Percentiles rank a stretch among this genome's conserved stretches.
Evolutionary conservation across 2,113 vertebrate genomes (phyloP).

Genomic region (Stigmatopora nigra): DNA sequence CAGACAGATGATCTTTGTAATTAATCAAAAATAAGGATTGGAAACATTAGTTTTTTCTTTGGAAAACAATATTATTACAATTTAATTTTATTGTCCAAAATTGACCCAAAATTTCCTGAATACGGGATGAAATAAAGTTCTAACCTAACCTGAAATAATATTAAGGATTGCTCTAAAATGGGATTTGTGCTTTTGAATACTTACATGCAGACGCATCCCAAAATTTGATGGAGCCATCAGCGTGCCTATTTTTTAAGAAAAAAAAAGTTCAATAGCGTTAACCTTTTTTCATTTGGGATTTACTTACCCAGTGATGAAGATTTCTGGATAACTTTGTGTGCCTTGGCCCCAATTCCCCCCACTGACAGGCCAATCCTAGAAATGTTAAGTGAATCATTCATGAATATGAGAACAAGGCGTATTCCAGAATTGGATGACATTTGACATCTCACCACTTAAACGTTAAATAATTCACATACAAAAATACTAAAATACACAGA

Average conservation of each 20-base stretch:
- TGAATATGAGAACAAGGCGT: too few relatives aligned
- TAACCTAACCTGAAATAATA: too few relatives aligned
- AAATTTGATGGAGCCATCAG: conserved; percentile 94
- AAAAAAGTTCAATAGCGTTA: background rate
- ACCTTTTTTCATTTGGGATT: background rate
- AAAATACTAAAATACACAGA: too few relatives aligned
- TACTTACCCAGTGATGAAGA: conserved; percentile 96
- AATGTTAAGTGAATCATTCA: background rate
- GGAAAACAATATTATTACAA: too few relatives aligned
- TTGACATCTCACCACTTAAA: too few relatives aligned
- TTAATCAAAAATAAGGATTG: too few relatives aligned
- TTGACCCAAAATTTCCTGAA: too few relatives aligned
- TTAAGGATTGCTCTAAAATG: background rate
- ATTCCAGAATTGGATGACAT: too few relatives aligned
- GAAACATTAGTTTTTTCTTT: too few relatives aligned
- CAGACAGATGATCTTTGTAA: too few relatives aligned
- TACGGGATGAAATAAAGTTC: too few relatives aligned
- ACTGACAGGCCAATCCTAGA: conserved; percentile 92
- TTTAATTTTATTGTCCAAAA: background rate
- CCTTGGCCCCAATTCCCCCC: conserved; percentile 96
- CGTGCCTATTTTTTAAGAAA: conserved; percentile 75
- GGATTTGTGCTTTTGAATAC: conserved; percentile 39
- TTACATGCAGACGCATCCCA: conserved; percentile 97
- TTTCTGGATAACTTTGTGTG: conserved; percentile 92
- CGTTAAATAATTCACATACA: too few relatives aligned